Evolutionary conservation across 2,888 invertebrate genomes (phyloP).

Genomic region (Ennomos erosarius): DNA sequence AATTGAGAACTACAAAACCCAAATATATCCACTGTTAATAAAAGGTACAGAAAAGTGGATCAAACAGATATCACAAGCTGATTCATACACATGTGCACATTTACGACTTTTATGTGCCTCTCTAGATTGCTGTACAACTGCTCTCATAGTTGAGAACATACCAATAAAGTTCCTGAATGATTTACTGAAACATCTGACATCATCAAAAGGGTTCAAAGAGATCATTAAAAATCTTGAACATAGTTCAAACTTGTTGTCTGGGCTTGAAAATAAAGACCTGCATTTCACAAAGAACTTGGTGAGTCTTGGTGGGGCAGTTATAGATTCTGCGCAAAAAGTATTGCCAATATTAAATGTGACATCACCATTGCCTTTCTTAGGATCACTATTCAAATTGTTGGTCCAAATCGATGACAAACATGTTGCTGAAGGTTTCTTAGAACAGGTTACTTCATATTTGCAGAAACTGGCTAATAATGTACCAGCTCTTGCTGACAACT

Average conservation of each 20-base stretch:
- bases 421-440: slow-evolving; percentile 68
- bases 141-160: slow-evolving; percentile 60
- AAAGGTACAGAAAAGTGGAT: slow-evolving; percentile 81
- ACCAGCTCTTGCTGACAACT: slow-evolving; percentile 81
- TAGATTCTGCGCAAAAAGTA: slow-evolving; percentile 67
- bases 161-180: slow-evolving; percentile 62
- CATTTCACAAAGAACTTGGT: slow-evolving; percentile 67
- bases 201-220: slow-evolving; percentile 74
- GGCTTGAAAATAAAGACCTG: slow-evolving; percentile 63
- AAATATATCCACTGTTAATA: slow-evolving; percentile 70
- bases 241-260: slow-evolving; percentile 75
- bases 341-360: slow-evolving; percentile 65
- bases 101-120: slow-evolving; percentile 67
- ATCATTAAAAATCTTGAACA: slow-evolving; percentile 67
- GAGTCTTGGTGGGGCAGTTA: slow-evolving; percentile 62
- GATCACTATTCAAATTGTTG: slow-evolving; percentile 69
- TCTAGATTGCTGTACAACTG: slow-evolving; percentile 69
- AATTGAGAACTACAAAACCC: slow-evolving; percentile 59
- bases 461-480: slow-evolving; percentile 60
- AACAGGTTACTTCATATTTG: slow-evolving; percentile 72
- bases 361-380: slow-evolving; percentile 73
- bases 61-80: slow-evolving; percentile 66
- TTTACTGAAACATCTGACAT: slow-evolving; percentile 61
- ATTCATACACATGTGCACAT: slow-evolving; percentile 76
- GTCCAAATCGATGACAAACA: slow-evolving; percentile 59